Conservation (phyloP, 2,113 vertebrate genomes). For the Hemiprocne comata region DNA sequence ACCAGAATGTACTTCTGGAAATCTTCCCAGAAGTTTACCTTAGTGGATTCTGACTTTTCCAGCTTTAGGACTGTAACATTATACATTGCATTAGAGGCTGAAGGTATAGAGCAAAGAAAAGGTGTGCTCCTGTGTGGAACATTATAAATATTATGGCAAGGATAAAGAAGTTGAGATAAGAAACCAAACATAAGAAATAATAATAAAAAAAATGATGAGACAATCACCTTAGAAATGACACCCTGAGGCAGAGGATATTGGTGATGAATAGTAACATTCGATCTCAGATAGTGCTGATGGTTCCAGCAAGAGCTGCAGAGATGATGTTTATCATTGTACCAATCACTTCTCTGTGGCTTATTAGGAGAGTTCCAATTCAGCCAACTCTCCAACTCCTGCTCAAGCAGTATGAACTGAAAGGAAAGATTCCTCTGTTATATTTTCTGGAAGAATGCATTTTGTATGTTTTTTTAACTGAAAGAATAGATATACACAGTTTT, state of each 20-base stretch:
- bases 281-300: slow-evolving; percentile 11
- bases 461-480: neutral
- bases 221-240: slow-evolving; percentile 37
- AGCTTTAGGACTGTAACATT: neutral
- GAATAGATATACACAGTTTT: neutral
- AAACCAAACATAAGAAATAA: neutral
- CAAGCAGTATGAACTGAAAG: neutral
- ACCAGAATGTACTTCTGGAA: slow-evolving; percentile 30
- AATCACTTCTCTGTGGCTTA: neutral
- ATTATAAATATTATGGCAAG: slow-evolving; percentile 12
- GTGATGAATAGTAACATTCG: slow-evolving; percentile 10
- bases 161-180: slow-evolving; percentile 29
- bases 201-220: neutral
- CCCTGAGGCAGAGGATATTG: slow-evolving; percentile 17
- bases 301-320: slow-evolving; percentile 21
- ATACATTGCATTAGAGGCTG: neutral
- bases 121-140: slow-evolving; percentile 1
- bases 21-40: slow-evolving; percentile 1
- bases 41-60: neutral
- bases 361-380: slow-evolving; percentile 3
- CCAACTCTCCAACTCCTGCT: neutral
- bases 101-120: slow-evolving; percentile 14
- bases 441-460: neutral
- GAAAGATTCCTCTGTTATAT: neutral
- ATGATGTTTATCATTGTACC: neutral